A percentile compares a stretch with the other conserved stretches of the same genome.
phyloP scores from a whole-genome alignment of 2,797 vertebrate species.

The Platyrinchus mystaceus region DNA sequence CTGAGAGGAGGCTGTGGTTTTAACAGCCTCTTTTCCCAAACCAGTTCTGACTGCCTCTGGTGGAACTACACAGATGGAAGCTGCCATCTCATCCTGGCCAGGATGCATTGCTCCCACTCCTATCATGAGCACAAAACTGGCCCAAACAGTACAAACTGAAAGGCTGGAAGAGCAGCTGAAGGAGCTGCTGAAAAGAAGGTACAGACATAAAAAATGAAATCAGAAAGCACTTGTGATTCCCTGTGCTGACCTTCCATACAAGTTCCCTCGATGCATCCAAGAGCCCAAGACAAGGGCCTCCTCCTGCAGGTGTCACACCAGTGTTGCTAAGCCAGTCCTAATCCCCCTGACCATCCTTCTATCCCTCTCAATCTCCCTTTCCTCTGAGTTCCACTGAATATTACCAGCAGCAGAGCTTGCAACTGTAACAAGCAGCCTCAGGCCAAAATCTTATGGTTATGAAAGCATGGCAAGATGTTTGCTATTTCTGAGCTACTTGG shows the following conservation, averaged over 20 bases:
- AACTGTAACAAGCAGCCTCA: background rate
- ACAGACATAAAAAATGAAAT: background rate
- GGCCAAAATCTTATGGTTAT: background rate
- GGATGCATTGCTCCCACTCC: background rate
- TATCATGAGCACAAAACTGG: background rate
- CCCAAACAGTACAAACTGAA: background rate
- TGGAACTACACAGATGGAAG: background rate
- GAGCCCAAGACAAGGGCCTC: fast-evolving
- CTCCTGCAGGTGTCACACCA: background rate
- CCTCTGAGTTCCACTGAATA: background rate
- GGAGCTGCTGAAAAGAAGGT: background rate
- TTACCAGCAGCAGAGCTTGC: background rate
- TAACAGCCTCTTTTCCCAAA: constrained; percentile 15
- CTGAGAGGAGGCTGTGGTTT: background rate
- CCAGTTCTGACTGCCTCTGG: background rate
- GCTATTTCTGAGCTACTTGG: background rate
- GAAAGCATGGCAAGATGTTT: background rate
- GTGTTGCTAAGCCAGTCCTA: background rate
- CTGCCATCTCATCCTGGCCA: background rate
- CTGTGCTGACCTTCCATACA: fast-evolving
- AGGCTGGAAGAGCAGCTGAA: background rate
- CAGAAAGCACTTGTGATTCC: background rate
- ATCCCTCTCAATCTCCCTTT: background rate
- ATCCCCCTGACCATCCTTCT: background rate
- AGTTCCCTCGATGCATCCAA: background rate